Base-by-base conservation (phyloP, 2,113 vertebrate species). In the Poeciliopsis turrubarensis region DNA sequence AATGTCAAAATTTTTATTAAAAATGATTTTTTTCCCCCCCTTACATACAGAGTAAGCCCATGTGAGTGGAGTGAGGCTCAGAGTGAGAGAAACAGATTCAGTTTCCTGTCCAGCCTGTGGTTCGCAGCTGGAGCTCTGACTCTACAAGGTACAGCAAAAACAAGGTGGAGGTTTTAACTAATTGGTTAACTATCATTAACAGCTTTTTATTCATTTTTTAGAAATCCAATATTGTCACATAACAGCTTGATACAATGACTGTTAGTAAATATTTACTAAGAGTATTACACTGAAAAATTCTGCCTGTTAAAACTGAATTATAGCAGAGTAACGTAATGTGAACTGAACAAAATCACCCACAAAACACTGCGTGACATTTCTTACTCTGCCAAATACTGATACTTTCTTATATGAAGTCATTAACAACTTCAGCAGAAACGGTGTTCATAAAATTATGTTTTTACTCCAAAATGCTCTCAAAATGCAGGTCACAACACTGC, bases 61-160 rank as follows among this genome's bases (percentile, higher is more conserved):
- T 93, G 89, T 79, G 96, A 97, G 71, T 97, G 96, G 96, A 93
- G 87, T 8, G 95, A 95, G 67, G 94, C 95, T n/a, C 91, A 94
- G 79, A 94, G 75, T 0, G 95, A 96, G n/a, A 88, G 93, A 62
- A 95, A 93, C 75, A 86, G 76, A 32, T 97, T 96, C 29, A 95
- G 93, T 54, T 90, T 96, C 32, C 81, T 95, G 5, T 95, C 97
- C 78, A 96, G 96, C 73, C 89, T 97, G 75, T 97, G 96, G 96
- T 96, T 95, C 86, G 92, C 95, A 69, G 93, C 92, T 10, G 96
- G 96, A 83, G 96, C 95, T 0, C 89, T 97, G 13, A 95, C 96
- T 7, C 86, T 97, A 73, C 96, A 97, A 93, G 96, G 96, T 97
- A 89, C 85, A 65, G 51, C 22, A 60, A 47, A 9, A 64, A 69